Evolutionary conservation across 1,140 invertebrate species (phyloP).

Genomic region (Whitmania pigra): DNA sequence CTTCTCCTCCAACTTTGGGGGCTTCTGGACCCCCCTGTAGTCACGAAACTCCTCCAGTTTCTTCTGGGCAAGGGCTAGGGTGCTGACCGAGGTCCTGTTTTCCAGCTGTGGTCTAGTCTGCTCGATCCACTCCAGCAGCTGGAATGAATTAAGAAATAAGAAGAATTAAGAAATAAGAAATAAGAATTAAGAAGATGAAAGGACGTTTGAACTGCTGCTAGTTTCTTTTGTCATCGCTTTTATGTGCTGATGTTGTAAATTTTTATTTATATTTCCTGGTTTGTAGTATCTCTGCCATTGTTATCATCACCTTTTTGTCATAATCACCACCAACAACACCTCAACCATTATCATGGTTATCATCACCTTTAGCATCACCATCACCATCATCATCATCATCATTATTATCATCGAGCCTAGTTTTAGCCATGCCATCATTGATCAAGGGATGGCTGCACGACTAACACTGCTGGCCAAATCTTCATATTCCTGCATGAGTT

Average conservation of each 20-base stretch:
- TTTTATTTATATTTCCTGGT: not conserved
- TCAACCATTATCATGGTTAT: not conserved
- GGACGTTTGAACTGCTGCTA: slow-evolving; percentile 39
- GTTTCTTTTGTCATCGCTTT: not conserved
- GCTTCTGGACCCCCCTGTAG: slow-evolving; percentile 93
- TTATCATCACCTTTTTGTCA: not conserved
- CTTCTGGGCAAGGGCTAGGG: slow-evolving; percentile 85
- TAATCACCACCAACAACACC: not conserved
- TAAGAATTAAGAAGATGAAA: too few species aligned
- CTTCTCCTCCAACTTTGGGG: slow-evolving; percentile 95
- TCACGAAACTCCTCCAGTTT: slow-evolving; percentile 96
- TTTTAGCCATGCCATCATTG: slow-evolving; percentile 1
- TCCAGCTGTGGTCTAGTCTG: slow-evolving; percentile 75
- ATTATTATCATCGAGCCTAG: not conserved
- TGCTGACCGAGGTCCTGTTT: slow-evolving; percentile 92
- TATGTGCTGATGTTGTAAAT: not conserved
- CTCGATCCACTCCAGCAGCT: slow-evolving; percentile 33
- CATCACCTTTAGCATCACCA: not conserved
- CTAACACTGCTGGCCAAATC: slow-evolving; percentile 20
- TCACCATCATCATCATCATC: slow-evolving; percentile 8
- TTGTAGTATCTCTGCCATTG: not conserved
- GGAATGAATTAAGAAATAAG: not conserved
- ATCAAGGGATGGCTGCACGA: not conserved
- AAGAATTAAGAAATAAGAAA: too few species aligned
- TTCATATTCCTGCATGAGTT: slow-evolving; percentile 87